Evolutionary conservation across 2,888 invertebrate species (phyloP), one percentile per base, ranked within the genome.

Genomic region (Apeira syringaria): DNA sequence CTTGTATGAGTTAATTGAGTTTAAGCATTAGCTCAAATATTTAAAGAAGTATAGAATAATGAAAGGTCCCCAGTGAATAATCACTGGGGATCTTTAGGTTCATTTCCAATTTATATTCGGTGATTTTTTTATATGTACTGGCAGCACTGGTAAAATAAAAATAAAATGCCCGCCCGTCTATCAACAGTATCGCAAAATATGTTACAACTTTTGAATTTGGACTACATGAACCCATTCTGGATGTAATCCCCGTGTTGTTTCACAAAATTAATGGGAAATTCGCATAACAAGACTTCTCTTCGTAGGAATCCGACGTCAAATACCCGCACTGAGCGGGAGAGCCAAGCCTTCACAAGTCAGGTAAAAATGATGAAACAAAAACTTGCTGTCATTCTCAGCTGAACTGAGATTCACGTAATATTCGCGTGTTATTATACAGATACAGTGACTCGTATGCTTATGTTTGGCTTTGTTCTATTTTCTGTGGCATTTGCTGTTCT

Each of bases 341-440:
- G 72, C 53, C 84, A 84, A 74, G 71, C 79, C 53, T 86, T 82
- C 64, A 71, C 84, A 47, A 89, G 87, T 70, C 89, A 89, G 84
- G 89, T 89, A 85, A 73, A 85, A 73, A 68, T 68, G 69, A 74
- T 74, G 65, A 72, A 78, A 74, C 59, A 73, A 80, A 87, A 87
- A 85, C 78, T 87, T 85, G 87, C 82, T 79, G 89, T 89, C 89
- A 89, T 86, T 86, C 88, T 74, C 86, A 85, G 85, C 82, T 85
- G 85, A 80, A 88, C 71, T 80, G 81, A 15, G 3, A 4, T 15
- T n/a, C 2, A 75, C 81, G 74, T 82, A 85, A 83, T 80, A 75
- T 71, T 79, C 76, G 74, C 73, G 67, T 69, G 60, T 59, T 56
- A 50, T 48, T 61, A 61, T 59, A 64, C 59, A 60, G 52, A 53